Evolutionary conservation across 2,888 invertebrate species (phyloP).

Genomic region (Acrocyrtus sp.): DNA sequence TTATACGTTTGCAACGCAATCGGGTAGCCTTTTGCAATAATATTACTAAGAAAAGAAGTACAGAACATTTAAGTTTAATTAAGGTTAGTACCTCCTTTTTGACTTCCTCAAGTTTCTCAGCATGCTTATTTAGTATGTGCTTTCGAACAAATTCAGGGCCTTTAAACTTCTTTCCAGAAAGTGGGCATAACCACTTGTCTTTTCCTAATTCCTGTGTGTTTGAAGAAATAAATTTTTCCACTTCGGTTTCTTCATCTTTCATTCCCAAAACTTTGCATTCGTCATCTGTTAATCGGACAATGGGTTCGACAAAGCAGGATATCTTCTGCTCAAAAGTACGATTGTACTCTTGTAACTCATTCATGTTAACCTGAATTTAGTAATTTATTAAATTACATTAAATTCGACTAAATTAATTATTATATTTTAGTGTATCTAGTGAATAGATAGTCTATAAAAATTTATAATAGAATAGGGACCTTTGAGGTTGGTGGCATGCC

Average conservation of each 20-base stretch:
- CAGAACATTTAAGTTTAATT: background rate
- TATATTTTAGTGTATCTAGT: background rate
- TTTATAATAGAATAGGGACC: too few relatives aligned
- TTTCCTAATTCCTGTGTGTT: conserved; percentile 97
- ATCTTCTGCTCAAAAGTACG: conserved; percentile 91
- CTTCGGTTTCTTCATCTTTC: conserved; percentile 80
- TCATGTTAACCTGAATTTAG: conserved; percentile 75
- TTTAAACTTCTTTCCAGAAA: conserved; percentile 99
- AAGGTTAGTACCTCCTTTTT: conserved; percentile 83
- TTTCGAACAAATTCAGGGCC: conserved; percentile 98
- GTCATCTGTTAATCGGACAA: conserved; percentile 75
- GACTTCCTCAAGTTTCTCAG: conserved; percentile 96
- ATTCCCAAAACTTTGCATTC: conserved; percentile 86
- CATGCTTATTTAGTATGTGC: conserved; percentile 97
- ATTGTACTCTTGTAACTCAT: conserved; percentile 80
- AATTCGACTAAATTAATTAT: background rate
- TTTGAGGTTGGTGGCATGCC: conserved; percentile 88
- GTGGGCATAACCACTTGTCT: conserved; percentile 97
- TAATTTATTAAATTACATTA: too few relatives aligned
- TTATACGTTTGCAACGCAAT: too few relatives aligned
- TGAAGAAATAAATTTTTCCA: conserved; percentile 94
- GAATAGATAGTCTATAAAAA: background rate
- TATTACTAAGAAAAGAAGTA: too few relatives aligned
- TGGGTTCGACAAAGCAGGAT: conserved; percentile 85
- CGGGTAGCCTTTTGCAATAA: too few relatives aligned